phyloP scores from a whole-genome alignment of 2,888 invertebrate genomes.

The Synanthedon formicaeformis region DNA sequence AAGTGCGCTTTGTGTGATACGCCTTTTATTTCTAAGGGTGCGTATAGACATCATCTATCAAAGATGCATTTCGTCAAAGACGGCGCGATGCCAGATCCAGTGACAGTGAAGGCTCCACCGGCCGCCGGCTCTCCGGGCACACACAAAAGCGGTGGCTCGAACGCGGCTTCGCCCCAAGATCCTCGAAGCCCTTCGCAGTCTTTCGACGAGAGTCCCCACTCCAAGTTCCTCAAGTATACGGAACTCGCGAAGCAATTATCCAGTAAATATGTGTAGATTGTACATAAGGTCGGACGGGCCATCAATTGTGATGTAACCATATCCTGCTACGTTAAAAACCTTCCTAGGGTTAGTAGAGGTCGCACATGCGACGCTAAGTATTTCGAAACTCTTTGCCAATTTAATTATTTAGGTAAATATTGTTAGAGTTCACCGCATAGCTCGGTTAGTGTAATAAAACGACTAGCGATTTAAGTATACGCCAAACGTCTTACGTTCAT shows the following conservation, averaged over 20 bases:
- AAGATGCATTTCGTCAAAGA: slow-evolving; percentile 97
- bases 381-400: slow-evolving; percentile 71
- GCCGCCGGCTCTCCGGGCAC: slow-evolving; percentile 55
- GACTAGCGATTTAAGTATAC: slow-evolving; percentile 69
- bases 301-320: slow-evolving; percentile 81
- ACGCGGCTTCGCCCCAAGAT: slow-evolving; percentile 64
- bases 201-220: slow-evolving; percentile 93
- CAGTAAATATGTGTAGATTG: slow-evolving; percentile 90
- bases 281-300: slow-evolving; percentile 35
- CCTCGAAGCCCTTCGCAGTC: slow-evolving; percentile 72
- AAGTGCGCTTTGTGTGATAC: slow-evolving; percentile 96
- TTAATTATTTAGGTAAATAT: slow-evolving; percentile 68
- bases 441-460: slow-evolving; percentile 66
- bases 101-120: slow-evolving; percentile 70
- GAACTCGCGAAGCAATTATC: slow-evolving; percentile 98
- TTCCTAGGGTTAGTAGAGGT: slow-evolving; percentile 54
- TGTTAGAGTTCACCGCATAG: slow-evolving; percentile 66
- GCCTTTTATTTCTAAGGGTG: slow-evolving; percentile 95
- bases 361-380: slow-evolving; percentile 65
- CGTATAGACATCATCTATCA: slow-evolving; percentile 94
- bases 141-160: slow-evolving; percentile 51
- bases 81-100: slow-evolving; percentile 84
- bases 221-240: slow-evolving; percentile 98
- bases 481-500: slow-evolving; percentile 71
- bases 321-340: slow-evolving; percentile 75